These are phyloP conservation scores for Callimorpha dominula DNA, from an alignment of 2,888 invertebrate genomes.

Conservation along the genomic window DNA sequence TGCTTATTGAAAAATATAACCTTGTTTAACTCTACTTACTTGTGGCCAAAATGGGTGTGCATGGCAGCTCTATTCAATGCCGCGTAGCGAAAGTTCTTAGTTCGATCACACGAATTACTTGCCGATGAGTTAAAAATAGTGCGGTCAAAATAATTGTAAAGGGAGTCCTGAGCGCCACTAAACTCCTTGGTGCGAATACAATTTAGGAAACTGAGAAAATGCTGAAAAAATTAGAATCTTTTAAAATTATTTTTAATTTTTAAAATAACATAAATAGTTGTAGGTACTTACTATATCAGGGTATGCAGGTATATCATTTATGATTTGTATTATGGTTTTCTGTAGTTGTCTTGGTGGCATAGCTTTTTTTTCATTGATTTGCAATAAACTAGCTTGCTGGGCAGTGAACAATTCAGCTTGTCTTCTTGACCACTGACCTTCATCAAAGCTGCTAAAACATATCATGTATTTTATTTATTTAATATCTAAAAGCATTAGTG, in stretches of 20 bases:
- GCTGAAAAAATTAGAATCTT: conserved; percentile 84
- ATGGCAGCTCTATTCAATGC: conserved; percentile 96
- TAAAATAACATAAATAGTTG: too few relatives aligned
- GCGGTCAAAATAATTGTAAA: conserved; percentile 94
- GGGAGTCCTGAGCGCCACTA: conserved; percentile 92
- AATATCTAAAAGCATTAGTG: background rate
- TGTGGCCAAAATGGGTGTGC: conserved; percentile 94
- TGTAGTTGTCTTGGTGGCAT: conserved; percentile 92
- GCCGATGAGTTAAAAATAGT: conserved; percentile 75
- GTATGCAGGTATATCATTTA: conserved; percentile 92
- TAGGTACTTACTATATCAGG: conserved; percentile 91
- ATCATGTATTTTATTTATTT: conserved; percentile 10
- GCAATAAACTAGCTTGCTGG: conserved; percentile 93
- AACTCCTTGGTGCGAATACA: conserved; percentile 95
- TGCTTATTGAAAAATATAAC: background rate
- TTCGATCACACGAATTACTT: conserved; percentile 77
- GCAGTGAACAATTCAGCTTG: conserved; percentile 96
- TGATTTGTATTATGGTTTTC: conserved; percentile 90
- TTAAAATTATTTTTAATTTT: background rate
- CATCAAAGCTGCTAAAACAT: conserved; percentile 78
- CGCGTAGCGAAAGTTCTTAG: conserved; percentile 93
- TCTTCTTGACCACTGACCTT: conserved; percentile 93
- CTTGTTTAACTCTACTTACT: conserved; percentile 79
- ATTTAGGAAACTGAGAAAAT: conserved; percentile 96
- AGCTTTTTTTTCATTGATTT: conserved; percentile 93